Percentiles rank a stretch among this genome's conserved stretches.
These are phyloP conservation scores for Chaenocephalus aceratus DNA, from an alignment of 2,113 vertebrate species.

Conservation along the genomic window DNA sequence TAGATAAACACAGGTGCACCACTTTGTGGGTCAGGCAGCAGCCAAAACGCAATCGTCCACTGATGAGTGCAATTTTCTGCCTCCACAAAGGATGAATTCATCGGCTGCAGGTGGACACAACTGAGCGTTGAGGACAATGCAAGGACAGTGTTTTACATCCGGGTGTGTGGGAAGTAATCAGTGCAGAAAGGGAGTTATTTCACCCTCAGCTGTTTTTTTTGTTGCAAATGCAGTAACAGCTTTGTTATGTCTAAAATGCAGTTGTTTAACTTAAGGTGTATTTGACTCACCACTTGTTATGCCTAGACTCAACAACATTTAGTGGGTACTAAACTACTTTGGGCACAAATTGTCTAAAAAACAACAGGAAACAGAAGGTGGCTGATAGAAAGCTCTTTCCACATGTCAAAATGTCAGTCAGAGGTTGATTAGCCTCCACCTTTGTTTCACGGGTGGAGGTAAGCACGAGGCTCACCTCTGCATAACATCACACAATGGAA, in stretches of 20 bases:
- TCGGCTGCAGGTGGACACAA: constrained; percentile 40
- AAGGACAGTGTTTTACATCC: constrained; percentile 40
- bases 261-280: constrained; percentile 58
- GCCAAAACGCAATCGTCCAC: constrained; percentile 27
- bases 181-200: constrained; percentile 49
- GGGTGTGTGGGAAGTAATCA: constrained; percentile 56
- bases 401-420: constrained; percentile 74
- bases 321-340: constrained; percentile 84
- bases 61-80: constrained; percentile 54
- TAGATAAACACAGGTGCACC: constrained; percentile 81
- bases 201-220: constrained; percentile 33
- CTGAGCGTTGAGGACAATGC: constrained; percentile 44
- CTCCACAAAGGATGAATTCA: constrained; percentile 53
- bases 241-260: constrained; percentile 55
- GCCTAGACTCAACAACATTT: constrained; percentile 75
- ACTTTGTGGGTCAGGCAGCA: constrained; percentile 44
- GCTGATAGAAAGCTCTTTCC: constrained; percentile 80
- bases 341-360: constrained; percentile 77
- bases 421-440: constrained; percentile 61
- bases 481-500: constrained; percentile 48
- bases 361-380: constrained; percentile 84
- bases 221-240: constrained; percentile 40
- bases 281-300: constrained; percentile 47
- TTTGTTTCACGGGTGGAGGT: constrained; percentile 65
- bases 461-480: constrained; percentile 50